Base-by-base conservation (phyloP, 2,888 invertebrate species). In the Limnephilus marmoratus region DNA sequence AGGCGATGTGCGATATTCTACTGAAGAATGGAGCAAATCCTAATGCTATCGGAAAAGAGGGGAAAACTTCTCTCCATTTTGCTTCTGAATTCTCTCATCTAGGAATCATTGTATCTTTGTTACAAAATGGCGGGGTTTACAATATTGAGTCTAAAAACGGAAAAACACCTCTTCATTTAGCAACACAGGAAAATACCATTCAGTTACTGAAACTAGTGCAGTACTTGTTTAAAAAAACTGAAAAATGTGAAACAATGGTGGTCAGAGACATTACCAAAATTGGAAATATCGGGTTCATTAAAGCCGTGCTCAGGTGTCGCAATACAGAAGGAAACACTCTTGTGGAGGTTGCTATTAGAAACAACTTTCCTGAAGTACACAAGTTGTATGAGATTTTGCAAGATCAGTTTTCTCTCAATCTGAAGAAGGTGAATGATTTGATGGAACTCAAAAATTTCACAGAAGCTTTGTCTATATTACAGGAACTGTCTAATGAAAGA, bases 31-130 rank as follows among this genome's bases (percentile, higher is more conserved):
- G n/a, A n/a, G 41, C 85, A 13, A 41, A 49, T 49, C 49, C 49
- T 24, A 29, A 86, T 29, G 29, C 45, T 45, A 11, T 45, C 13
- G 85, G 45, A 45, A 45, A 49, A 12, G 24, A 24, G 29, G 85
- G 85, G 41, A 86, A 45, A 15, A 86, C 45, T 13, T 49, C 85
- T n/a, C 45, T 86, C 5, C 85, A 86, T 86, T 45, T 29, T 11
- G 85, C 85, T 11, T 37, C 85, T 29, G 41, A 45, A 45, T 86
- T 29, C 45, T 86, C 85, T 41, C 24, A 41, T 29, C 7, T n/a
- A 0, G n/a, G 5, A 18, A 86, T 86, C 45, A 13, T 45, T 29
- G 29, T 29, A 86, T 41, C 85, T 45, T 86, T 86, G 29, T 29
- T 86, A 45, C 37, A 18, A 45, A 86, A 45, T 45, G 45, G 85